These are phyloP conservation scores for Lagopus muta DNA, from an alignment of 2,113 vertebrate genomes.

Conservation along the genomic window DNA sequence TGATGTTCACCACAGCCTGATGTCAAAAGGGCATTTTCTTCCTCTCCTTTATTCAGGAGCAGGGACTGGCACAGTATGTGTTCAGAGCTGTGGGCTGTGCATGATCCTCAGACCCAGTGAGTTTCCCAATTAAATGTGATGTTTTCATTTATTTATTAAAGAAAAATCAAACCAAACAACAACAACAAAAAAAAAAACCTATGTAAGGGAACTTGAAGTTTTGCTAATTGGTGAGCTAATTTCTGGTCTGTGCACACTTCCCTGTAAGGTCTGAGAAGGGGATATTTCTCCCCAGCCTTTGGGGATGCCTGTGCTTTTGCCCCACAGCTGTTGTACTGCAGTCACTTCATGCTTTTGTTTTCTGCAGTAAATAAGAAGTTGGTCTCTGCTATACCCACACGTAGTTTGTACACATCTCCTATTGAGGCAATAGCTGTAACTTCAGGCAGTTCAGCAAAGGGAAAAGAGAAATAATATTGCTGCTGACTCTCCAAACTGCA, in stretches of 20 bases:
- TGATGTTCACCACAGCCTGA: not conserved
- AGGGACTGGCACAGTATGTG: not conserved
- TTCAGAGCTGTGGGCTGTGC: not conserved
- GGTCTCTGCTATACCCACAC: not conserved
- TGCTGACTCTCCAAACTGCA: conserved; percentile 13
- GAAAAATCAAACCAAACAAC: not conserved
- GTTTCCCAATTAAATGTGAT: not conserved
- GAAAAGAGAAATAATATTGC: not conserved
- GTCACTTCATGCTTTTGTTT: not conserved
- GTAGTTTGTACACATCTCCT: not conserved
- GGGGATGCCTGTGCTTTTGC: not conserved
- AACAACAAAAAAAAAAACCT: no score
- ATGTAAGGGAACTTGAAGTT: not conserved
- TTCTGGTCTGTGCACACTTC: not conserved
- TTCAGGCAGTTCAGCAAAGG: conserved; percentile 26
- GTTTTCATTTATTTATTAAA: not conserved
- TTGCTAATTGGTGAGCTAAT: not conserved
- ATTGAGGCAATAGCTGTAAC: not conserved
- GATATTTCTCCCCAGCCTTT: not conserved
- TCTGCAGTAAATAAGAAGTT: not conserved
- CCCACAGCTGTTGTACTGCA: not conserved
- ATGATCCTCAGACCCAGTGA: not conserved
- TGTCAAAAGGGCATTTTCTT: not conserved
- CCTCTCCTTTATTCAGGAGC: not conserved
- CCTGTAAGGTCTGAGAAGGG: not conserved